A percentile compares a stretch with the other conserved stretches of the same genome.
These are phyloP conservation scores for Pterophyllum scalare DNA, from an alignment of 2,113 vertebrate species.

Conservation along the genomic window DNA sequence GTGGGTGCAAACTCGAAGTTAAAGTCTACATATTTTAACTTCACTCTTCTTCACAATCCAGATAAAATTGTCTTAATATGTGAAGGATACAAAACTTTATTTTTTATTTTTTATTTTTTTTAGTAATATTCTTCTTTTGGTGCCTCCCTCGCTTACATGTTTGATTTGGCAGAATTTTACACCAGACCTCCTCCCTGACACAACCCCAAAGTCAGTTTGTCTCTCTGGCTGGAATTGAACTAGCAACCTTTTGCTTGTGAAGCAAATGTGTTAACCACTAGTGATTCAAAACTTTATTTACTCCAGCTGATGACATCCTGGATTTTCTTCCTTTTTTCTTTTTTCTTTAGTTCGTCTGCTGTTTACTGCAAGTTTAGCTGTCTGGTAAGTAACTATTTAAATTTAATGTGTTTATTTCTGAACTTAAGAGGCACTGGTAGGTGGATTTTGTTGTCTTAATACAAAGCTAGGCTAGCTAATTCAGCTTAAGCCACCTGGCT, in stretches of 20 bases:
- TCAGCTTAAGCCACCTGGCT: not conserved
- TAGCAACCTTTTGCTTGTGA: not conserved
- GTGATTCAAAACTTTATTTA: too few species aligned
- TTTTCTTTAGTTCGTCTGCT: too few species aligned
- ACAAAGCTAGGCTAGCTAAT: not conserved
- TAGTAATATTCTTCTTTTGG: rapidly evolving
- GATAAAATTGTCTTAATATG: not conserved
- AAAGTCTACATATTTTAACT: not conserved
- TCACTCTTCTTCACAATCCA: not conserved
- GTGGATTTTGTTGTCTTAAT: not conserved
- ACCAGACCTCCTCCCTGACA: too few species aligned
- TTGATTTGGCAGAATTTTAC: too few species aligned
- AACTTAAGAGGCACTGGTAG: not conserved
- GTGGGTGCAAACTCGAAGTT: not conserved
- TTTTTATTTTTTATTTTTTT: too few species aligned
- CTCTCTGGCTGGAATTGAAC: not conserved
- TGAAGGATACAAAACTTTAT: not conserved
- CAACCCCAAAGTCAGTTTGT: too few species aligned
- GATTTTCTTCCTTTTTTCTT: too few species aligned
- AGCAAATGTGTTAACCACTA: too few species aligned
- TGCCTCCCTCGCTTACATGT: too few species aligned
- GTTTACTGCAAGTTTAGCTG: not conserved
- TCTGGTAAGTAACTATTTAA: too few species aligned
- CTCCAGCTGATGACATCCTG: too few species aligned
- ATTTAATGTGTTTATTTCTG: too few species aligned